Conservation (phyloP, 2,113 vertebrate genomes). For the Antechinus flavipes region DNA sequence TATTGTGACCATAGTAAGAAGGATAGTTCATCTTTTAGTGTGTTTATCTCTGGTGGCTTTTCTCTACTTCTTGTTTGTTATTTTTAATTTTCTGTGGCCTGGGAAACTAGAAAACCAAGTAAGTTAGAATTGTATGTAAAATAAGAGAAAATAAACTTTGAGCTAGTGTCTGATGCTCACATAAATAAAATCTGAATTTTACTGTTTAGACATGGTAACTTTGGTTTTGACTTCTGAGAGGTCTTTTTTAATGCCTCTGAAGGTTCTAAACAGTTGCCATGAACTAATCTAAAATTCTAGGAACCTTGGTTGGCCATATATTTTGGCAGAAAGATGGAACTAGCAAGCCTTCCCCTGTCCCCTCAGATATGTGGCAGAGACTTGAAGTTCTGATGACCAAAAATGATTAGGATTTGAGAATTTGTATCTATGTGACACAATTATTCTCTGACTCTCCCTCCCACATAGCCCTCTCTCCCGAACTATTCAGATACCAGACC, state of each 20-base stretch:
- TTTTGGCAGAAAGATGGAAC: neutral
- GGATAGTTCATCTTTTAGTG: neutral
- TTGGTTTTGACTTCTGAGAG: neutral
- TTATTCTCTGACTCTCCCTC: neutral
- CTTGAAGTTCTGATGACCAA: neutral
- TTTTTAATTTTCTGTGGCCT: neutral
- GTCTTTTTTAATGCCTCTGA: neutral
- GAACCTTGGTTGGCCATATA: neutral
- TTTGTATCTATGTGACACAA: neutral
- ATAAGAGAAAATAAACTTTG: neutral
- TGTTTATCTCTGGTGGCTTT: neutral
- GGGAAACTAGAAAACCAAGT: neutral
- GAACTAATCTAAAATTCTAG: neutral
- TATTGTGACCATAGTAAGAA: neutral
- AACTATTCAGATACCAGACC: neutral
- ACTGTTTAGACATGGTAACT: neutral
- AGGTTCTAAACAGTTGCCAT: neutral
- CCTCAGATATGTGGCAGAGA: neutral
- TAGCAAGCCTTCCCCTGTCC: neutral
- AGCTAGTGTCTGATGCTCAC: neutral
- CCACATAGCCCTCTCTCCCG: neutral
- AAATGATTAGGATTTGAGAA: neutral
- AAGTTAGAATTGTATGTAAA: neutral
- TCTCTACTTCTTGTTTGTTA: neutral
- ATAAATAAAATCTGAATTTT: neutral